These are phyloP conservation scores for Strix aluco DNA, from an alignment of 2,113 vertebrate species.

Conservation along the genomic window DNA sequence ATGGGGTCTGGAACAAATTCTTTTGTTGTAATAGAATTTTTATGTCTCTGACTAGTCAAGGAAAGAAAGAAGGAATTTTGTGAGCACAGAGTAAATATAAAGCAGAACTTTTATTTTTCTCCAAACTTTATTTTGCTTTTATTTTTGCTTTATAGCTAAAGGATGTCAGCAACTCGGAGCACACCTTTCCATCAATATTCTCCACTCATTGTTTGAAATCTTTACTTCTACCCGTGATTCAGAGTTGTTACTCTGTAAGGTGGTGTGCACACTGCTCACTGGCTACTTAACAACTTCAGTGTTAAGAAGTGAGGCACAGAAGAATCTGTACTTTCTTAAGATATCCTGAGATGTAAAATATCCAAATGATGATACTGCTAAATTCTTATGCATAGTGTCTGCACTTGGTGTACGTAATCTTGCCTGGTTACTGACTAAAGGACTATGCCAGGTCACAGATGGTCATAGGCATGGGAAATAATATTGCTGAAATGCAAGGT, in stretches of 20 bases:
- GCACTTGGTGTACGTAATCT: not conserved
- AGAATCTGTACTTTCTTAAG: not conserved
- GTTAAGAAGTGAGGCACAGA: not conserved
- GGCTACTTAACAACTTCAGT: not conserved
- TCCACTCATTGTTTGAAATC: not conserved
- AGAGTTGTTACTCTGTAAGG: not conserved
- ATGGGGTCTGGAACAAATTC: constrained; percentile 56
- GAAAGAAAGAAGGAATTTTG: constrained; percentile 32
- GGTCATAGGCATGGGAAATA: not conserved
- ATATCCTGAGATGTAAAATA: not conserved
- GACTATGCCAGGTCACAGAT: not conserved
- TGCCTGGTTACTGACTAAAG: not conserved
- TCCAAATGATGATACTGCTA: not conserved
- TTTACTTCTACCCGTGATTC: not conserved
- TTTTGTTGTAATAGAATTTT: constrained; percentile 52
- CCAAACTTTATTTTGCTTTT: constrained; percentile 18
- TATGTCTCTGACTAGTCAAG: constrained; percentile 46
- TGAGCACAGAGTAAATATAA: constrained; percentile 24
- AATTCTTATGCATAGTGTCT: not conserved
- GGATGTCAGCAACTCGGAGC: constrained; percentile 10
- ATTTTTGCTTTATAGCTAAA: constrained; percentile 17
- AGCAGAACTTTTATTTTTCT: constrained; percentile 23
- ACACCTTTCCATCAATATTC: not conserved
- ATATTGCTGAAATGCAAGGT: not conserved
- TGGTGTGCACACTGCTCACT: not conserved